Base-by-base conservation (phyloP, 2,797 vertebrate genomes). In the Percopsis omiscomaycus region DNA sequence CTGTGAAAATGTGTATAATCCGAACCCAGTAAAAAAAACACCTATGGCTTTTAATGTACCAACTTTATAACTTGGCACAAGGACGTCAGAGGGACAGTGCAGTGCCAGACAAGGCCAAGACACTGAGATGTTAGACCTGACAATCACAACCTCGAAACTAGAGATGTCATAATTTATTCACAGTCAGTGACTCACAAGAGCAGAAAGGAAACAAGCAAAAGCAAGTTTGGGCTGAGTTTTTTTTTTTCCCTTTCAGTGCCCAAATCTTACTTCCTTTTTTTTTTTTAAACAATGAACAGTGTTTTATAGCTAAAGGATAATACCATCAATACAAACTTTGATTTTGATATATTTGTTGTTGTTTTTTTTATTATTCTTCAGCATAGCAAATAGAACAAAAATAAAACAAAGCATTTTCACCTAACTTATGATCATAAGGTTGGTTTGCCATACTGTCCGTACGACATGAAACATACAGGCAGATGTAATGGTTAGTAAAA, bases 261-360 rank as follows among this genome's bases (percentile, higher is more conserved):
- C 49, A 58, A 69, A 58, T 74, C 75, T 85, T 74, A 55, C 75
- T 86, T 90, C 84, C 80, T 80, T 65, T 82, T 84, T 61, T 2
- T 45, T 2, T n/a, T 48, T 48, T 48, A n/a, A 13, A 48, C 12
- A 15, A 10, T 15, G 5, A 48, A 11, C 12, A 13, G n/a, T 13
- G n/a, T 13, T 5, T 48, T 13, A n/a, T 48, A 48, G 6, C 6
- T 8, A 42, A 42, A 48, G 12, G 1, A n/a, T n/a, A 48, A 13
- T 48, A 4, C 47, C 47, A 2, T n/a, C 1, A 4, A 13, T 0
- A 47, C 65, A 63, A 55, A 85, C 80, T 78, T 82, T 76, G 77
- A 88, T 87, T 83, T 90, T 86, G 83, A 91, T 89, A 88, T 83
- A 85, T 74, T 68, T 90, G 82, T 88, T 89, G 88, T 90, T 90